phyloP scores from a whole-genome alignment of 2,888 invertebrate species.

The Sinopyrophorus schimmeli region DNA sequence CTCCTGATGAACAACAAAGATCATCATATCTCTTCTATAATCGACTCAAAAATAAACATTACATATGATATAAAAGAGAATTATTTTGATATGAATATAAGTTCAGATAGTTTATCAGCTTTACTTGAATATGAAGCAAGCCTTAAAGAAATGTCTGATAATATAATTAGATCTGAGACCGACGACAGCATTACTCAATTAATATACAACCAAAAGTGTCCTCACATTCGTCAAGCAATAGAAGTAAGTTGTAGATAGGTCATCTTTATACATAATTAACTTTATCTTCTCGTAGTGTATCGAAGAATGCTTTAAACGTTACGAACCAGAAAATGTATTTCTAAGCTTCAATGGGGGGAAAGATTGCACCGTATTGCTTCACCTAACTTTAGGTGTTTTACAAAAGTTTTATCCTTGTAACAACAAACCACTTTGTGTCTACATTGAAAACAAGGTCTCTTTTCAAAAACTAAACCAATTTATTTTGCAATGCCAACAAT shows the following conservation, averaged over 20 bases:
- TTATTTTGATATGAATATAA: slow-evolving; percentile 1
- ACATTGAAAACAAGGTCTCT: slow-evolving; percentile 77
- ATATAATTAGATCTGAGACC: neutral
- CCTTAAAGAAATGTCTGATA: neutral
- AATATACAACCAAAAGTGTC: slow-evolving; percentile 9
- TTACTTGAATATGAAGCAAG: slow-evolving; percentile 12
- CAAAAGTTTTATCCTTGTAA: slow-evolving; percentile 46
- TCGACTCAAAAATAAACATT: slow-evolving; percentile 3
- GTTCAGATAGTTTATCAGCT: neutral
- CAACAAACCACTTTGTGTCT: slow-evolving; percentile 67
- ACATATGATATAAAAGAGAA: neutral
- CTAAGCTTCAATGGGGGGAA: slow-evolving; percentile 98
- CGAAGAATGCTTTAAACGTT: slow-evolving; percentile 63
- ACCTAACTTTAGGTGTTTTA: slow-evolving; percentile 64
- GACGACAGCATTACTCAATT: slow-evolving; percentile 1
- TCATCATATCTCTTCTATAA: neutral
- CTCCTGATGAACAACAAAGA: neutral
- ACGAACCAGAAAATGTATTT: slow-evolving; percentile 76
- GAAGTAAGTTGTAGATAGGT: slow-evolving; percentile 25
- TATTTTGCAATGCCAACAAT: slow-evolving; percentile 68
- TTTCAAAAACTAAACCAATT: slow-evolving; percentile 89
- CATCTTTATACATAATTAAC: neutral
- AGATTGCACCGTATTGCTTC: slow-evolving; percentile 92
- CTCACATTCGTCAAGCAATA: slow-evolving; percentile 11
- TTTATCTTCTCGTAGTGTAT: slow-evolving; percentile 59